Conservation (phyloP, 2,797 vertebrate genomes). For the Dendrocincla fuliginosa region DNA sequence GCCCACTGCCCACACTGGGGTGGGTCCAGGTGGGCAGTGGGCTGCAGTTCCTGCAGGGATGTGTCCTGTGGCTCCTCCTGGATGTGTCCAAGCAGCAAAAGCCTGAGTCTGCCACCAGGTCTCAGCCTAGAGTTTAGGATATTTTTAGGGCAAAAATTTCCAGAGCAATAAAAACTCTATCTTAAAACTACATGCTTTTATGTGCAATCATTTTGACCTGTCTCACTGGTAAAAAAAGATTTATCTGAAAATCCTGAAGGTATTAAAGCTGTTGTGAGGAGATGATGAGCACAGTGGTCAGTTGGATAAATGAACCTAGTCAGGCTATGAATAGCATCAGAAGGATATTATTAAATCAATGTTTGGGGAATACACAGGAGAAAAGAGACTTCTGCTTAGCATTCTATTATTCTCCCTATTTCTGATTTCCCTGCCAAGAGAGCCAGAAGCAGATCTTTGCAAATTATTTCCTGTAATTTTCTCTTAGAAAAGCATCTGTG, state of each 20-base stretch:
- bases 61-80: neutral
- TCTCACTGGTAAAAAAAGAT: neutral
- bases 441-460: slow-evolving; percentile 1
- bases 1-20: neutral
- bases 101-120: neutral
- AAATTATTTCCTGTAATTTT: slow-evolving; percentile 34
- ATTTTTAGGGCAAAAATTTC: neutral
- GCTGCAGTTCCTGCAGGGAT: neutral
- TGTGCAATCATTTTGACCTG: neutral
- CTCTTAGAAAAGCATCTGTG: neutral
- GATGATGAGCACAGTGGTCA: neutral
- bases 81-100: neutral
- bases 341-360: slow-evolving; percentile 26
- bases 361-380: neutral
- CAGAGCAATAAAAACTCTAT: neutral
- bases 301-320: slow-evolving; percentile 37
- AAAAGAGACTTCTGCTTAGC: neutral
- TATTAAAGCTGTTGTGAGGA: neutral
- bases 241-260: neutral
- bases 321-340: neutral
- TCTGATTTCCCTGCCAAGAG: neutral
- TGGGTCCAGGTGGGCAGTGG: fast-evolving
- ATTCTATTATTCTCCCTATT: neutral
- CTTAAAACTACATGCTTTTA: neutral
- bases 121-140: neutral